Evolutionary conservation across 2,113 vertebrate species (phyloP), one percentile per base, ranked within the genome.

Genomic region (Lontra canadensis): DNA sequence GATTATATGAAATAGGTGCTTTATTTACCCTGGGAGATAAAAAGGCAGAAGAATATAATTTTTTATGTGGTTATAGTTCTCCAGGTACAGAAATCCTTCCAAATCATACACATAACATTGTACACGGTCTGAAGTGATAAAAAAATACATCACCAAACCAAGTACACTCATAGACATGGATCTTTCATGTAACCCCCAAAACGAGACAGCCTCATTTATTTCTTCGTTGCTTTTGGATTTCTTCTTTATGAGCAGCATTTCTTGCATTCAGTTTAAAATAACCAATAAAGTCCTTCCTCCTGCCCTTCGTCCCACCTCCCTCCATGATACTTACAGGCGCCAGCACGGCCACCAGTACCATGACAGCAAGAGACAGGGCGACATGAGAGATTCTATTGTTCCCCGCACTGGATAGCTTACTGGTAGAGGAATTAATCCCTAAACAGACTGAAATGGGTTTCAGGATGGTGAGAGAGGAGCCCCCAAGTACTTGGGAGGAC

Each of bases 401-500:
- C 31, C 10, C 59, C 85, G 4, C 1, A 36, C 65, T 42, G 63
- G 23, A 49, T 26, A 93, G 63, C 31, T 39, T 59, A 12, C 26
- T 55, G 34, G 39, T 34, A 36, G 84, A 73, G 90, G 55, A 21
- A 57, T 57, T 57, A 57, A 21, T 21, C 55, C 42, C 34, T 29
- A 34, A 31, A 83, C 80, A 97, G 57, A 78, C 13, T n/a, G 65
- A 95, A 81, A 34, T 76, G 80, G 73, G 55, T 85, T 95, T 93
- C 85, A 92, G 0, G 0, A 84, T 97, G 98, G 87, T 81, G 0
- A 85, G 93, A 93, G 49, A 97, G 36, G 97, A 98, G 69, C 63
- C 71, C 52, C 57, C 3, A 4, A 98, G 12, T 82, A 96, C 91
- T 93, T 96, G 98, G 34, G 98, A 97, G 93, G 98, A 99, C 93